phyloP scores from a whole-genome alignment of 1,140 invertebrate species.

The Bilobella aurantiaca region DNA sequence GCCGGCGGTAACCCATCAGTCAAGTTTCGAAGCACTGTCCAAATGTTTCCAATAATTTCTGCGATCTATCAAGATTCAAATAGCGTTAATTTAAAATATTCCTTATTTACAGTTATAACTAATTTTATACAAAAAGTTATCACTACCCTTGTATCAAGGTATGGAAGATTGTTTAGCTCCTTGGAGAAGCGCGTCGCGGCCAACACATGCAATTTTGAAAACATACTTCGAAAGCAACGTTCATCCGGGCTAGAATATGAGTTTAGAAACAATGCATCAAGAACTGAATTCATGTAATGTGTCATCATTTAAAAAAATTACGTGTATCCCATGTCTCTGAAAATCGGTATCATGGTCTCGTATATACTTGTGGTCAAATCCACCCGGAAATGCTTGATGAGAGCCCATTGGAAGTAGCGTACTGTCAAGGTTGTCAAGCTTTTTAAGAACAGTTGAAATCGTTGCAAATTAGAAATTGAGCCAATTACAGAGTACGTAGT shows the following conservation, averaged over 20 bases:
- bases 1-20: background rate
- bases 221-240: conserved; percentile 17
- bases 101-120: too few species aligned
- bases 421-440: conserved; percentile 1
- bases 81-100: too few species aligned
- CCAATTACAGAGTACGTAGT: background rate
- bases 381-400: conserved; percentile 16
- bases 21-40: background rate
- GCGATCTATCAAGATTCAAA: too few species aligned
- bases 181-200: conserved; percentile 10
- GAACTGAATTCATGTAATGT: background rate
- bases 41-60: too few species aligned
- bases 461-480: background rate
- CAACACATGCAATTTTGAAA: conserved; percentile 18
- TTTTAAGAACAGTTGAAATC: background rate
- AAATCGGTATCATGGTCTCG: conserved; percentile 7
- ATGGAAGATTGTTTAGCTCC: background rate
- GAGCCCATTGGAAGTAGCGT: conserved; percentile 23
- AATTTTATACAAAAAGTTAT: background rate
- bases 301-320: conserved; percentile 6
- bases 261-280: background rate
- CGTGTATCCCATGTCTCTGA: background rate
- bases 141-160: background rate
- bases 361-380: conserved; percentile 17
- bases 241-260: conserved; percentile 7